phyloP scores from a whole-genome alignment of 2,888 invertebrate genomes.

The Zaprionus bogoriensis region DNA sequence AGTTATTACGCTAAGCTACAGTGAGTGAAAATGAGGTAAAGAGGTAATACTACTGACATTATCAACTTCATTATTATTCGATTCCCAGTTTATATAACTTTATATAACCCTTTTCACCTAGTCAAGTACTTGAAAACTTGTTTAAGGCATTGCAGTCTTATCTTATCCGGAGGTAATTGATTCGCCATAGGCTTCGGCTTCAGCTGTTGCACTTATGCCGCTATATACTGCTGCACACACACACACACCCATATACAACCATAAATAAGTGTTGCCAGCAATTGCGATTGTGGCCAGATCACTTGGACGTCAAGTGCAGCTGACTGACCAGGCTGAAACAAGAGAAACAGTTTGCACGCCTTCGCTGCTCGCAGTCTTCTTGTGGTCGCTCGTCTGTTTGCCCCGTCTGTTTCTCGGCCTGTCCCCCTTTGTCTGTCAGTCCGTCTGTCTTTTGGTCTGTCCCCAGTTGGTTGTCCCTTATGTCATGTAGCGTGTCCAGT shows the following conservation, averaged over 20 bases:
- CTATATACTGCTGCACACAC: background rate
- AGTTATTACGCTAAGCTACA: background rate
- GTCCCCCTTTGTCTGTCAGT: constrained; percentile 24
- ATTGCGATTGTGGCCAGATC: constrained; percentile 47
- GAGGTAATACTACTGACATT: background rate
- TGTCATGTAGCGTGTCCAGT: constrained; percentile 31
- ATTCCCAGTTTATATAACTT: background rate
- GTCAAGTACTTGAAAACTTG: background rate
- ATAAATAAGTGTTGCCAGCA: constrained; percentile 31
- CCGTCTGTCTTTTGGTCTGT: background rate
- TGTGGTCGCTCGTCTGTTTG: constrained; percentile 44
- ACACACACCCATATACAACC: constrained; percentile 5
- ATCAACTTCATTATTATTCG: background rate
- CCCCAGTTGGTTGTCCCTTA: constrained; percentile 25
- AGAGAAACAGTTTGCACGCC: constrained; percentile 39
- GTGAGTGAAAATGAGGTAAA: background rate
- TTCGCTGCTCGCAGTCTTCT: constrained; percentile 31
- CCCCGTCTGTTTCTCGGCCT: background rate
- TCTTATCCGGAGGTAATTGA: constrained; percentile 67
- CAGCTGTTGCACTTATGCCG: constrained; percentile 48
- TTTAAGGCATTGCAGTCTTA: constrained; percentile 34
- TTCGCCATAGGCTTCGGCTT: constrained; percentile 62
- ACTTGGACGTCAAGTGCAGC: constrained; percentile 71
- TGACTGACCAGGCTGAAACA: constrained; percentile 46
- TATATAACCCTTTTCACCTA: background rate